Base-by-base conservation (phyloP, 1,140 invertebrate genomes). In the Macrosteles quadrilineatus region DNA sequence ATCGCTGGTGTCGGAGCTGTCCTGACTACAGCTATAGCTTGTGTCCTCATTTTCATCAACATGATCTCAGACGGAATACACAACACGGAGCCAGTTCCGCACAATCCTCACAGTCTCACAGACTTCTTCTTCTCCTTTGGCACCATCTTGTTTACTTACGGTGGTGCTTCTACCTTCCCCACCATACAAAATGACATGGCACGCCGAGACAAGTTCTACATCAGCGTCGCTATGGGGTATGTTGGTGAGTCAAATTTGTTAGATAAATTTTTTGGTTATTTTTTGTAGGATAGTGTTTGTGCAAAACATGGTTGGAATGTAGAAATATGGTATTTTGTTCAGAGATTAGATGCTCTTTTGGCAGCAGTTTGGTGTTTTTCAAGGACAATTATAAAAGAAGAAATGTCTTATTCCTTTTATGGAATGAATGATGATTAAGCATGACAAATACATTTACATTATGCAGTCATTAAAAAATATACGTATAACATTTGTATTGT, bases 111-210 rank as follows among this genome's bases (percentile, higher is more conserved):
- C 72, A 75, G 68, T 25, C 77, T 78, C 25, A 62, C 55, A 65
- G 83, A 85, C 68, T 89, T 88, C 78, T 88, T 87, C 74, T 73
- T 89, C 1, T 82, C 87, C 0, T 86, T 87, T 72, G 88, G 88
- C 2, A 85, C 85, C 6, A 85, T 90, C 59, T 77, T 88, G 74
- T 90, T 90, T 73, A 81, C 86, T 1, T 90, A 87, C 77, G 88
- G 88, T 0, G 88, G 88, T 11, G 86, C 87, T 0, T 85, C 87
- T 4, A 84, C 87, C 0, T 90, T 90, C 79, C 88, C 89, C 12
- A 89, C 87, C 0, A 87, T 90, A 36, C 88, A 90, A 75, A 89
- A 90, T 73, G 88, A 90, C 72, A 89, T 89, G 87, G 78, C 79
- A 19, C 80, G 88, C 64, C 84, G 83, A 72, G 77, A 77, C 1